Conservation (phyloP, 2,888 invertebrate genomes). For the Pelosia muscerda region DNA sequence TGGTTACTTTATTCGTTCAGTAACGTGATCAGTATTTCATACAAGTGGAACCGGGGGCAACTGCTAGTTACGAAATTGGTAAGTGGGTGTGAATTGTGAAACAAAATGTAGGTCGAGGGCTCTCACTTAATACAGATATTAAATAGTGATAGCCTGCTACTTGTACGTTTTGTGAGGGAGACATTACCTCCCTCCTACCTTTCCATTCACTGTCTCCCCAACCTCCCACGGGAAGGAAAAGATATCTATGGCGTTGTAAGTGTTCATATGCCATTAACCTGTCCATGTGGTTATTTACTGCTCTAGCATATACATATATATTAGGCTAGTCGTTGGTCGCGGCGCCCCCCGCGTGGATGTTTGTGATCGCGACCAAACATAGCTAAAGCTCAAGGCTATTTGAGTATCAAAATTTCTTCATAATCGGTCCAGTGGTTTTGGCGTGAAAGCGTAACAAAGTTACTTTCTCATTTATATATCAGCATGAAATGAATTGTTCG, state of each 20-base stretch:
- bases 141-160: not conserved
- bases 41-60: not conserved
- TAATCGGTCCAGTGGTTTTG: too few species aligned
- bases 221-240: not conserved
- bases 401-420: too few species aligned
- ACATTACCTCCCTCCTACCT: not conserved
- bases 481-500: too few species aligned
- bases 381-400: too few species aligned
- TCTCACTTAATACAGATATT: conserved; percentile 2
- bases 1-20: not conserved
- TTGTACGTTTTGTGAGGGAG: conserved; percentile 4
- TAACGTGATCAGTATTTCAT: not conserved
- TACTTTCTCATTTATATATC: too few species aligned
- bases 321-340: too few species aligned
- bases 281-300: not conserved
- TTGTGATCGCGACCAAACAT: too few species aligned
- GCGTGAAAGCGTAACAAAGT: too few species aligned
- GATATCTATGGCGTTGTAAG: not conserved
- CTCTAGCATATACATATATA: not conserved
- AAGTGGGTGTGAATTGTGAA: not conserved
- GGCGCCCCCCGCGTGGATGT: too few species aligned
- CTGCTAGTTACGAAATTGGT: not conserved
- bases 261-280: not conserved
- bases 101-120: not conserved
- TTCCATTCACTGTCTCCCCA: not conserved